Percentiles rank a stretch among this genome's conserved stretches.
phyloP scores from a whole-genome alignment of 2,797 vertebrate species.

The Crenuchus spilurus region DNA sequence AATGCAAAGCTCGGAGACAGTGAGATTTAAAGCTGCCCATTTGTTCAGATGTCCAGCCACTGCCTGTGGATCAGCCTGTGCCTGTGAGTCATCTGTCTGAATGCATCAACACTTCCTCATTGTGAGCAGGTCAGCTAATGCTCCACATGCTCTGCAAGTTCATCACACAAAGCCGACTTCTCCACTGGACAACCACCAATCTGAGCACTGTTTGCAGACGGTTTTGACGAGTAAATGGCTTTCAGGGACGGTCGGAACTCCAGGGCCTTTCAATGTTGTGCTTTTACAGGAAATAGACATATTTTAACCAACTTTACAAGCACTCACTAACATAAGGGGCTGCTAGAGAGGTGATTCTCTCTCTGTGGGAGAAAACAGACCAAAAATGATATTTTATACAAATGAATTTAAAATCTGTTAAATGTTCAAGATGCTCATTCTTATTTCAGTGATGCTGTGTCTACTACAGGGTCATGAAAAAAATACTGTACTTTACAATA shows the following conservation, averaged over 20 bases:
- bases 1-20: neutral
- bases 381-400: no score
- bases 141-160: neutral
- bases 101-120: constrained; percentile 22
- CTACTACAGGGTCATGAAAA: no score
- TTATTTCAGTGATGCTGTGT: neutral
- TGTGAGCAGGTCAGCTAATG: constrained; percentile 11
- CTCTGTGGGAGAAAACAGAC: no score
- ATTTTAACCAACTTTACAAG: no score
- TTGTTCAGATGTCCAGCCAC: constrained; percentile 39
- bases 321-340: no score
- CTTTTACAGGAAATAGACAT: no score
- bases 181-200: neutral
- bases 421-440: no score
- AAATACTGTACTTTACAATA: no score
- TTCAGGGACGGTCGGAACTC: neutral
- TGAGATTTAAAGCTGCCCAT: neutral
- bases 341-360: no score
- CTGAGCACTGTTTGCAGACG: neutral
- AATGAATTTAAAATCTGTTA: no score
- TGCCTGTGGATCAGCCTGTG: constrained; percentile 10
- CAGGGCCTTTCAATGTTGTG: no score
- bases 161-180: neutral
- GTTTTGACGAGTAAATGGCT: neutral
- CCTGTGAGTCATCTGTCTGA: constrained; percentile 26